These are phyloP conservation scores for Mus caroli DNA, from an alignment of 2,797 vertebrate species.

Conservation along the genomic window DNA sequence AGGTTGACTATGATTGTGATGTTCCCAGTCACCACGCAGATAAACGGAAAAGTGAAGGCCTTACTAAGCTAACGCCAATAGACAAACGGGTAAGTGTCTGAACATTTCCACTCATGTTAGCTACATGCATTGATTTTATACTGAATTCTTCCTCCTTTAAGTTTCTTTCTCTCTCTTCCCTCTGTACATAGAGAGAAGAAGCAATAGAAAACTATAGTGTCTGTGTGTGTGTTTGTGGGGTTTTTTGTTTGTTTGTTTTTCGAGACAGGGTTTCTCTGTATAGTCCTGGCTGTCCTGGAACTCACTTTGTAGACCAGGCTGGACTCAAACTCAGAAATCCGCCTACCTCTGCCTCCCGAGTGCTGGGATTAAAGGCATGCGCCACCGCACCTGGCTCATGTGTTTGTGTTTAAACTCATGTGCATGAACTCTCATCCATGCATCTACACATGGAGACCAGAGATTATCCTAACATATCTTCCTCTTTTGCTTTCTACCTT, in stretches of 20 bases:
- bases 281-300: no score
- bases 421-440: not conserved
- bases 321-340: no score
- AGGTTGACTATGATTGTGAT: constrained; percentile 92
- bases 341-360: no score
- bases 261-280: no score
- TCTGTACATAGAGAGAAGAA: constrained; percentile 19
- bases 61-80: constrained; percentile 85
- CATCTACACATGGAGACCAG: not conserved
- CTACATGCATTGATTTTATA: constrained; percentile 14
- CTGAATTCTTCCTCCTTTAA: constrained; percentile 31
- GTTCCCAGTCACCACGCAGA: constrained; percentile 86
- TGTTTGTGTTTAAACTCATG: not conserved
- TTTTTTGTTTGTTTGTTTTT: no score
- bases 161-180: not conserved
- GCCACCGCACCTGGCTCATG: no score
- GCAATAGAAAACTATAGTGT: not conserved
- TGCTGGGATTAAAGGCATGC: no score
- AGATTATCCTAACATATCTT: not conserved
- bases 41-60: constrained; percentile 87
- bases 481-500: not conserved
- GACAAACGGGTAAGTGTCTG: constrained; percentile 89
- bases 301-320: no score
- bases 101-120: constrained; percentile 15
- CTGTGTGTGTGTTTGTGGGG: not conserved